Percentiles rank a stretch among this genome's conserved stretches.
Conservation (phyloP, 2,113 vertebrate genomes). For the Alligator mississippiensis region DNA sequence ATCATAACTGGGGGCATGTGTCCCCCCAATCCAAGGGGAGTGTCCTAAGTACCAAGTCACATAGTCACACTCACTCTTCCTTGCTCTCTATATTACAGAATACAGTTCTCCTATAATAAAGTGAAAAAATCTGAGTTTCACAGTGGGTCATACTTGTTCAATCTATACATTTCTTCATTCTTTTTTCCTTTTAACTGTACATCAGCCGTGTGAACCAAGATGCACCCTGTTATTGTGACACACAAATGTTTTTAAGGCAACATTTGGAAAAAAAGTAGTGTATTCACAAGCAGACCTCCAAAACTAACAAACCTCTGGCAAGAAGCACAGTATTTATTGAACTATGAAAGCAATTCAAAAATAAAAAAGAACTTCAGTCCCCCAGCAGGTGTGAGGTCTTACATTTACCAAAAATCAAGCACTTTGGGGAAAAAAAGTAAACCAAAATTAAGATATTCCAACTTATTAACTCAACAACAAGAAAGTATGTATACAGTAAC, state of each 20-base stretch:
- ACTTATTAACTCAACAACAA: neutral
- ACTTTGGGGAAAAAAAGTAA: neutral
- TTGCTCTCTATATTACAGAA: too few relatives aligned
- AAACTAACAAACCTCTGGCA: conserved; percentile 36
- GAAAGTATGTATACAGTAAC: neutral
- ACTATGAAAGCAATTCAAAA: neutral
- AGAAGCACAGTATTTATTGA: neutral
- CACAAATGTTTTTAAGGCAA: conserved; percentile 17
- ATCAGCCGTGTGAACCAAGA: neutral
- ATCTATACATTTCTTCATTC: neutral
- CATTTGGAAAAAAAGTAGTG: conserved; percentile 7
- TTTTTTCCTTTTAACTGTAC: neutral
- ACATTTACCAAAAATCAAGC: neutral
- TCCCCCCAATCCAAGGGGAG: too few relatives aligned
- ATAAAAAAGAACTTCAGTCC: neutral
- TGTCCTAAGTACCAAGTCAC: too few relatives aligned
- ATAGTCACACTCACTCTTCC: too few relatives aligned
- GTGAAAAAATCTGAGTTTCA: neutral
- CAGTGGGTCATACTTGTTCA: neutral
- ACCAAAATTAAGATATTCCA: neutral
- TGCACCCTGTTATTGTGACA: conserved; percentile 12
- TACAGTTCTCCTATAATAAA: neutral
- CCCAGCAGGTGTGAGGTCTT: neutral
- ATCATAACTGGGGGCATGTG: too few relatives aligned
- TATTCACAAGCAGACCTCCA: neutral